These are phyloP conservation scores for Chamaetylas fuelleborni DNA, from an alignment of 2,113 vertebrate species.

Conservation along the genomic window DNA sequence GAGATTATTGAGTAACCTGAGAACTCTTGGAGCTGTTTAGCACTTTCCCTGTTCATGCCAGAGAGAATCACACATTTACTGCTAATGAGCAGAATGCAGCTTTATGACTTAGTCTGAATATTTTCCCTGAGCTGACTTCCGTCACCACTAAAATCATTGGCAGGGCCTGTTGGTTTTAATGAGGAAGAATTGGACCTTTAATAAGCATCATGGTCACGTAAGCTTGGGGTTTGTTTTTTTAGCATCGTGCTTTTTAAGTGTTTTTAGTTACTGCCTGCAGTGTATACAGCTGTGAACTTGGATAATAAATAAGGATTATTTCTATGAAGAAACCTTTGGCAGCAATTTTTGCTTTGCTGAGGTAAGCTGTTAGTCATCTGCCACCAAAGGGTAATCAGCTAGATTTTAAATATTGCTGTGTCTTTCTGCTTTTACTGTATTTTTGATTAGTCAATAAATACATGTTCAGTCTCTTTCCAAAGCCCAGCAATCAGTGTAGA, in stretches of 20 bases:
- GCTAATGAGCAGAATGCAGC: conserved; percentile 34
- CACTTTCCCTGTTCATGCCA: conserved; percentile 1
- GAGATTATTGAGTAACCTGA: conserved; percentile 27
- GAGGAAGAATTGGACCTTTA: conserved; percentile 38
- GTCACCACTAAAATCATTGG: neutral
- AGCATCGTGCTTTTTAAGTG: conserved; percentile 53
- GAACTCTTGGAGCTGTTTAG: conserved; percentile 19
- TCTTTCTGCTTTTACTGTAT: conserved; percentile 71
- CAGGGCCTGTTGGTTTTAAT: conserved; percentile 16
- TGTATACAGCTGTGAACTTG: conserved; percentile 66
- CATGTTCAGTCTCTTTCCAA: conserved; percentile 40
- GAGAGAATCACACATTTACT: conserved; percentile 29
- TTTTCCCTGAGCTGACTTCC: conserved; percentile 5
- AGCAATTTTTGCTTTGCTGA: conserved; percentile 68
- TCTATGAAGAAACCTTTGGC: conserved; percentile 65
- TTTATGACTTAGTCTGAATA: conserved; percentile 51
- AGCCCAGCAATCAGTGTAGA: conserved; percentile 46
- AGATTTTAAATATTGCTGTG: conserved; percentile 72
- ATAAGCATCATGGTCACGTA: conserved; percentile 47
- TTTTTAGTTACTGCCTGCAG: conserved; percentile 65
- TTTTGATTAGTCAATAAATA: conserved; percentile 73
- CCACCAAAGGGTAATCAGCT: conserved; percentile 67
- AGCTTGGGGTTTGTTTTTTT: conserved; percentile 43
- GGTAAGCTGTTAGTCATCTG: conserved; percentile 70
- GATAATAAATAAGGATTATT: conserved; percentile 70